A percentile compares a stretch with the other conserved stretches of the same genome.
Conservation (phyloP, 2,113 vertebrate genomes). For the Pongo pygmaeus region DNA sequence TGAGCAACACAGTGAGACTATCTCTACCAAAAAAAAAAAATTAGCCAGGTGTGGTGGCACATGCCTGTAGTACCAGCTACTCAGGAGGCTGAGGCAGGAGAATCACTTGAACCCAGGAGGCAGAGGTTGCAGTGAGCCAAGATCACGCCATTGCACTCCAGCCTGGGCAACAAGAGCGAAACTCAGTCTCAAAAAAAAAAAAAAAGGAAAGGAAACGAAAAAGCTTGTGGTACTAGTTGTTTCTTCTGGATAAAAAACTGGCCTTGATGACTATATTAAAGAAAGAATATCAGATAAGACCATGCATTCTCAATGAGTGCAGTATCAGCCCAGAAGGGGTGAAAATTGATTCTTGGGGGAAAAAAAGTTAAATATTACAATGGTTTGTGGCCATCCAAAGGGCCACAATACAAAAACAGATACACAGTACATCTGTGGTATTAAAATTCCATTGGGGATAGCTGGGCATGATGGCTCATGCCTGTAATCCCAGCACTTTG, state of each 20-base stretch:
- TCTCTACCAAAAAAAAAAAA: neutral
- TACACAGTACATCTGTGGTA: neutral
- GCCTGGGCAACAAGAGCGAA: no score
- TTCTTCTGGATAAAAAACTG: neutral
- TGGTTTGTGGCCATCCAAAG: neutral
- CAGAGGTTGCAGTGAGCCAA: no score
- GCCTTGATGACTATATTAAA: neutral
- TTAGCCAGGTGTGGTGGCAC: neutral
- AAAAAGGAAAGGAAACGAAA: no score
- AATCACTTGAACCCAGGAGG: neutral
- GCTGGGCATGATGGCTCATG: neutral
- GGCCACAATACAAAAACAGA: neutral
- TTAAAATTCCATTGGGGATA: neutral
- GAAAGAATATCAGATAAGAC: neutral
- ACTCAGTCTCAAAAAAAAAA: no score
- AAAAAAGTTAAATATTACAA: slow-evolving; percentile 2
- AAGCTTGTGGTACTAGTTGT: neutral
- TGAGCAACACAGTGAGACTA: neutral
- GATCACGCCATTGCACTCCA: no score
- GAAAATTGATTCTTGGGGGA: neutral
- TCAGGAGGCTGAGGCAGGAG: neutral
- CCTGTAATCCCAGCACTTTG: neutral
- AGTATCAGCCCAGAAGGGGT: neutral
- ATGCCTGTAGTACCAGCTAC: neutral
- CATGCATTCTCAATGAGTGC: neutral